phyloP scores from a whole-genome alignment of 2,113 vertebrate species.

The Charina bottae region DNA sequence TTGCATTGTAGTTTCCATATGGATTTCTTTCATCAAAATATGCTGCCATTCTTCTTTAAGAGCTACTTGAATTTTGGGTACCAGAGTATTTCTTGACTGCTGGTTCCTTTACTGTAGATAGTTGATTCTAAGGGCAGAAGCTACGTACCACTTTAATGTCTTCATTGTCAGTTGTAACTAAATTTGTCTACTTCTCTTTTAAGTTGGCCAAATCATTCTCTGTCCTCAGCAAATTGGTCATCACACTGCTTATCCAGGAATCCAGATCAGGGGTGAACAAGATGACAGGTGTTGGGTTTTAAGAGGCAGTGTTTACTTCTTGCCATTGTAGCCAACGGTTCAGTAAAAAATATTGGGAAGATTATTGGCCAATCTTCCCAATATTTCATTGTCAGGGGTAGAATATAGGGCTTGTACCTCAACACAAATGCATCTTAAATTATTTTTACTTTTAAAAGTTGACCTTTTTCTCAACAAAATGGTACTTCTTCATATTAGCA shows the following conservation, averaged over 20 bases:
- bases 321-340: background rate
- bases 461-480: background rate
- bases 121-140: background rate
- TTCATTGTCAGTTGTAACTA: background rate
- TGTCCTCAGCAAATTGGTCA: background rate
- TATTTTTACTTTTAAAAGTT: background rate
- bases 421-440: background rate
- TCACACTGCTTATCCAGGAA: background rate
- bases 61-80: background rate
- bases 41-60: background rate
- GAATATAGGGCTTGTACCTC: background rate
- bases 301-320: background rate
- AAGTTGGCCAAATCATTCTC: background rate
- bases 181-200: background rate
- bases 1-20: background rate
- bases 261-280: background rate
- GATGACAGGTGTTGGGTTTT: background rate
- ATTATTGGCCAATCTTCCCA: background rate
- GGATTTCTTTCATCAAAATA: background rate
- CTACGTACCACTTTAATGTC: background rate
- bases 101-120: background rate
- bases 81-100: background rate
- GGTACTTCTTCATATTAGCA: background rate
- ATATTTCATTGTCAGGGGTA: background rate
- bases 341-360: background rate